Conservation (phyloP, 1,140 invertebrate species). For the Neotoxoptera formosana region DNA sequence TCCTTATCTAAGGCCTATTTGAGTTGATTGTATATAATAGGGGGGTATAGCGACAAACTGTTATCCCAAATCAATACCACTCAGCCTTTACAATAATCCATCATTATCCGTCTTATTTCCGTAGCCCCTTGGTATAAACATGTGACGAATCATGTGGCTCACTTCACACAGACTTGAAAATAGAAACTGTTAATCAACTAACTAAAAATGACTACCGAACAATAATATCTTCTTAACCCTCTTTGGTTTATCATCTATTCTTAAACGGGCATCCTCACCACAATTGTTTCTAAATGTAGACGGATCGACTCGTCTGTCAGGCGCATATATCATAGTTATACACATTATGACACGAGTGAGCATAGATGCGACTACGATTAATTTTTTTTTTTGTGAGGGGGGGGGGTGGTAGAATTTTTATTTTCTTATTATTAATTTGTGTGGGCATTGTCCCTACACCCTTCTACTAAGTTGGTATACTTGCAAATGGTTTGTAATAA, state of each 20-base stretch:
- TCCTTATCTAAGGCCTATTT: not conserved
- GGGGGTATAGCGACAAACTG: no score
- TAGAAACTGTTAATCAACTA: not conserved
- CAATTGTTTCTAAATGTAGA: not conserved
- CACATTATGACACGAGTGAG: no score
- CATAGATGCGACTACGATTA: no score
- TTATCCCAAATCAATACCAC: not conserved
- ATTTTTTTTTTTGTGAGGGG: no score
- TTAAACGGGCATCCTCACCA: not conserved
- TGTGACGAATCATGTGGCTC: not conserved
- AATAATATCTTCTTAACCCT: not conserved
- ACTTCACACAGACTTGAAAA: not conserved
- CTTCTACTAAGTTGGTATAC: no score
- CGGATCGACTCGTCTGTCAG: no score
- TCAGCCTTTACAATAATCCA: not conserved
- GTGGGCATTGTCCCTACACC: no score
- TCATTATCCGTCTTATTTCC: not conserved
- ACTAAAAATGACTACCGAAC: not conserved
- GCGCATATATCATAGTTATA: no score
- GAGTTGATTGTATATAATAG: not conserved
- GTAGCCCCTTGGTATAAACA: no score
- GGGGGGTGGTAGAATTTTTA: no score
- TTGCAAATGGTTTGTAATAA: no score
- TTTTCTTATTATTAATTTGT: no score
- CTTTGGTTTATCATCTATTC: not conserved